Base-by-base conservation (phyloP, 2,888 invertebrate genomes). In the Tetramorium bicarinatum region DNA sequence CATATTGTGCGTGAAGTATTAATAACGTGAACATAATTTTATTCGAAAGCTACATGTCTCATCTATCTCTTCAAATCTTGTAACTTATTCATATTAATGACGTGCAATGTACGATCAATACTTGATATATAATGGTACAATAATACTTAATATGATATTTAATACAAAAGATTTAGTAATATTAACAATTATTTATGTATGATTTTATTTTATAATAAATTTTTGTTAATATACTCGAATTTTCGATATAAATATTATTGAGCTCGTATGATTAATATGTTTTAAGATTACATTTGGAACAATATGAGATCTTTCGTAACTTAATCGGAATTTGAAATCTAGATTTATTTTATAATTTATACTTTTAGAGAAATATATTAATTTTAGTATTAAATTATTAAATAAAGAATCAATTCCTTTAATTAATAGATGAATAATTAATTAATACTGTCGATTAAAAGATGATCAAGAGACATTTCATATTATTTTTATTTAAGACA, bases 41-140 rank as follows among this genome's bases (percentile, higher is more conserved):
- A 38, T 49, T 44, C 7, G 18, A 76, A 64, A 64, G 34, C 15
- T 44, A 44, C 29, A 44, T 44, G 13, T 44, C n/a, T 15, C 21
- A 62, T 64, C 52, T 21, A 47, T 74, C 34, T 11, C 11, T 61
- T 6, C 8, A 59, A 72, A 80, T 71, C 2, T 59, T 47, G 6
- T 71, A 71, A 71, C 18, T 71, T 72, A 59, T 25, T 72, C 3
- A 34, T 21, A 29, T 8, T 9, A 8, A 2, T 41, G 41, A 25
- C n/a, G 7, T 18, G 49, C 11, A 18, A 21, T 47, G 9, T 54
- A 54, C 29, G 4, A 34, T 52, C n/a, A n/a, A 52, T 8, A 11
- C 44, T 13, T 15, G 15, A 15, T 47, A n/a, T n/a, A 7, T 13
- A 15, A 41, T n/a, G 15, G 47, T 56, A 29, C 15, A 71, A 38